Base-by-base conservation (phyloP, 53 echinoderm and acorn worm species). In the Echinarachnius parma region DNA sequence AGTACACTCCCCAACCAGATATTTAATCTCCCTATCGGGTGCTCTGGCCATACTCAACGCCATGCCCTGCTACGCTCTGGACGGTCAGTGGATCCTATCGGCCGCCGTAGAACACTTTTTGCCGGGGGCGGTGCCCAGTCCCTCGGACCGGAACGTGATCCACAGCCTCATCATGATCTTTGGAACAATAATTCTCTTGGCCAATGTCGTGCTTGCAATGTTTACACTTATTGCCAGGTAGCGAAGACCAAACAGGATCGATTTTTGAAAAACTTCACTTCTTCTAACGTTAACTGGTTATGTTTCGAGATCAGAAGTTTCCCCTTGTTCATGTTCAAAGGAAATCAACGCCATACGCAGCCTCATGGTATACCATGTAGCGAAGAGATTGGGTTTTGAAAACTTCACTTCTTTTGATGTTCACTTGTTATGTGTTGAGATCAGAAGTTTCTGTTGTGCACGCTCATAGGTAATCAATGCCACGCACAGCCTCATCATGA, bases 1-100 rank as follows among this genome's bases (percentile, higher is more conserved):
- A 28, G 3, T 13, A 39, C 77, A 25, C 14, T 26, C 53, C 66
- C 47, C 4, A 39, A 18, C 60, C 82, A 98, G 98, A 83, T 98
- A 98, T 77, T 59, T 98, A 30, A 98, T 98, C 26, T 92, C 98
- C 5, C 37, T 98, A 35, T 98, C 98, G 1, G 98, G 98, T 15
- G 98, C 98, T 28, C 75, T 98, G 8, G 98, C 92, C 24, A 84
- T 98, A 57, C 82, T 92, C 20, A 92, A 92, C 49, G 87, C 92
- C 45, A 83, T 98, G 30, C 98, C 98, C 0, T 98, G 98, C 69
- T 92, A 88, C 21, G 92, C 98, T 46, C 44, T 98, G 55, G 98
- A 98, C 30, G 98, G 98, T 2, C 98, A 98, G 62, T 98, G 84
- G 66, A 88, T 98, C 36, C 75, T 92, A 9, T 79, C 78, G 44